Percentiles rank a stretch among this genome's conserved stretches.
Evolutionary conservation across 2,888 invertebrate genomes (phyloP).

Genomic region (Crocallis elinguaria): DNA sequence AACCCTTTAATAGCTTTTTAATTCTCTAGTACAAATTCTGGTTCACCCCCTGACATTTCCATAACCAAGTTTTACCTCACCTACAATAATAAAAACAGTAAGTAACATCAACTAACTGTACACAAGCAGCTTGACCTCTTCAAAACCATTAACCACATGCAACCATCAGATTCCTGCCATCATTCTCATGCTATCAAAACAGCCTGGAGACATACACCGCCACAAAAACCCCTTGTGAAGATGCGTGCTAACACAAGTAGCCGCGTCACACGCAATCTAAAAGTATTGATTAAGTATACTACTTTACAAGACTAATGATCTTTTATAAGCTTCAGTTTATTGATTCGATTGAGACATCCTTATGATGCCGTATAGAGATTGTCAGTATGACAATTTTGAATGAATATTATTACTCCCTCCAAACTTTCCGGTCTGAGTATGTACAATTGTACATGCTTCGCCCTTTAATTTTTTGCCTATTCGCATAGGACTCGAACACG

Average conservation of each 20-base stretch:
- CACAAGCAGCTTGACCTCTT: conserved; percentile 9
- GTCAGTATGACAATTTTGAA: conserved; percentile 10
- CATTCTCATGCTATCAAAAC: conserved; percentile 21
- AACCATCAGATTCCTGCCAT: conserved; percentile 20
- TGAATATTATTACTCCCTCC: not conserved
- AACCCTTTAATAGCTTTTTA: not conserved
- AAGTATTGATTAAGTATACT: conserved; percentile 68
- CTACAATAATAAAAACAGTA: conserved; percentile 4
- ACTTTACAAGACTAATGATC: conserved; percentile 75
- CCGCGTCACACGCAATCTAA: conserved; percentile 38
- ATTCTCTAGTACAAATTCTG: no score
- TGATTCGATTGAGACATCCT: conserved; percentile 77
- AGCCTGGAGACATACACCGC: conserved; percentile 22
- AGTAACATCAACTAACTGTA: conserved; percentile 8
- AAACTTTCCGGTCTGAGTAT: no score
- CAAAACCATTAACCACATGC: conserved; percentile 21
- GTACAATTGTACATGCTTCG: no score
- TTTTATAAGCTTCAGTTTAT: conserved; percentile 80
- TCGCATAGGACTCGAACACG: no score
- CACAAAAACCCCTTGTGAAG: conserved; percentile 15
- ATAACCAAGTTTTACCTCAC: not conserved
- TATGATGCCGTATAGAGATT: conserved; percentile 29
- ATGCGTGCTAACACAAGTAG: conserved; percentile 72
- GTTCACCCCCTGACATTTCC: not conserved
- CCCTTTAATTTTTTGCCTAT: no score